A percentile compares a stretch with the other conserved stretches of the same genome.
Conservation (phyloP, 2,888 invertebrate species). For the Odontocerum albicorne region DNA sequence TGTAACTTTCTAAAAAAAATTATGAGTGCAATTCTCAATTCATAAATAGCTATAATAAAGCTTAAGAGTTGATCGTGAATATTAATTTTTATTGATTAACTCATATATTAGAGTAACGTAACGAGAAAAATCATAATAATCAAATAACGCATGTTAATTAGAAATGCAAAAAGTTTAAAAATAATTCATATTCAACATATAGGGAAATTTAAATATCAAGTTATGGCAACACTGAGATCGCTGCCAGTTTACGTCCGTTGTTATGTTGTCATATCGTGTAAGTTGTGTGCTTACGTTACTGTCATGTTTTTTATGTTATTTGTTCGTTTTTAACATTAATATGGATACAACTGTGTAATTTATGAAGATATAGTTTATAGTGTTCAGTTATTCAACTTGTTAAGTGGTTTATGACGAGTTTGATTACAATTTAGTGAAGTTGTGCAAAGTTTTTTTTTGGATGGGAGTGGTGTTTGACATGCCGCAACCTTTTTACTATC, state of each 20-base stretch:
- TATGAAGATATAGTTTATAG: neutral
- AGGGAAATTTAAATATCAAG: no score
- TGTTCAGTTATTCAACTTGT: conserved; percentile 4
- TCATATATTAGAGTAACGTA: no score
- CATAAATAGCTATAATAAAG: no score
- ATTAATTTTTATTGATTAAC: no score
- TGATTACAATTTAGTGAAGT: conserved; percentile 18
- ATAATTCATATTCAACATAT: no score
- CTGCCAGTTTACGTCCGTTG: conserved; percentile 23
- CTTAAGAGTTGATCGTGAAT: no score
- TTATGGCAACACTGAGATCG: conserved; percentile 14
- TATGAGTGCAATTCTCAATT: no score
- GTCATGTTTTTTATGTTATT: conserved; percentile 21
- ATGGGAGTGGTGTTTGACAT: conserved; percentile 29
- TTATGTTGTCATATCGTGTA: conserved; percentile 27
- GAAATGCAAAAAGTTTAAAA: no score
- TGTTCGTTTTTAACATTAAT: conserved; percentile 4
- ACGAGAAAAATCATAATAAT: no score
- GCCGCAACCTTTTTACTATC: conserved; percentile 25
- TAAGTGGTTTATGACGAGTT: conserved; percentile 20
- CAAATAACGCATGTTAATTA: no score
- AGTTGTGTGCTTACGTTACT: conserved; percentile 13
- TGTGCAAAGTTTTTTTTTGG: conserved; percentile 17
- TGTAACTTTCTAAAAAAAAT: no score
- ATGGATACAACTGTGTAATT: conserved; percentile 4